Conservation (phyloP, 1,140 invertebrate genomes). For the Caenorhabditis remanei region DNA sequence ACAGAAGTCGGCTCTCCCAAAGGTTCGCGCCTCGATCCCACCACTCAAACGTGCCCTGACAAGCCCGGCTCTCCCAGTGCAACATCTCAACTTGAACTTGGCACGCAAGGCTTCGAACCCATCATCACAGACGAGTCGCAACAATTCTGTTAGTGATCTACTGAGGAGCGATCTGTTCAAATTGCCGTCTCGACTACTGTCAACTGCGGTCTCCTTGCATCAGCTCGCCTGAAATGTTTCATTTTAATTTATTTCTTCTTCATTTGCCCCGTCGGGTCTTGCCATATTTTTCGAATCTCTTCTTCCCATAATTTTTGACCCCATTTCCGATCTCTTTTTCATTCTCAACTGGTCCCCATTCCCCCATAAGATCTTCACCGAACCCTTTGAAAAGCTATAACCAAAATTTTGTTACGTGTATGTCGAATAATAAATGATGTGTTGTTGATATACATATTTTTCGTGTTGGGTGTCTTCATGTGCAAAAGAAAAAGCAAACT, state of each 20-base stretch:
- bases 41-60: slow-evolving; percentile 42
- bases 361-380: background rate
- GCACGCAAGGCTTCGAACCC: slow-evolving; percentile 32
- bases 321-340: background rate
- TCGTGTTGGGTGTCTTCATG: too few species aligned
- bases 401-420: slow-evolving; percentile 34
- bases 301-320: background rate
- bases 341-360: background rate
- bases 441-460: background rate
- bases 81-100: slow-evolving; percentile 15
- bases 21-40: slow-evolving; percentile 25
- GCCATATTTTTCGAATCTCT: slow-evolving; percentile 9
- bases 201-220: slow-evolving; percentile 21
- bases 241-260: too few species aligned
- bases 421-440: slow-evolving; percentile 39
- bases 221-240: slow-evolving; percentile 6
- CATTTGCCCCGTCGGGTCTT: too few species aligned
- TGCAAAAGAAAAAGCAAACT: background rate
- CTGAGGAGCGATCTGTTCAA: slow-evolving; percentile 28
- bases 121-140: slow-evolving; percentile 30
- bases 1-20: slow-evolving; percentile 5
- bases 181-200: slow-evolving; percentile 34
- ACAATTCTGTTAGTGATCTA: slow-evolving; percentile 49
- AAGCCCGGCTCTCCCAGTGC: slow-evolving; percentile 26
- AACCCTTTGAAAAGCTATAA: slow-evolving; percentile 16